Percentiles rank a stretch among this genome's conserved stretches.
These are phyloP conservation scores for Camarhynchus parvulus DNA, from an alignment of 2,113 vertebrate genomes.

Conservation along the genomic window DNA sequence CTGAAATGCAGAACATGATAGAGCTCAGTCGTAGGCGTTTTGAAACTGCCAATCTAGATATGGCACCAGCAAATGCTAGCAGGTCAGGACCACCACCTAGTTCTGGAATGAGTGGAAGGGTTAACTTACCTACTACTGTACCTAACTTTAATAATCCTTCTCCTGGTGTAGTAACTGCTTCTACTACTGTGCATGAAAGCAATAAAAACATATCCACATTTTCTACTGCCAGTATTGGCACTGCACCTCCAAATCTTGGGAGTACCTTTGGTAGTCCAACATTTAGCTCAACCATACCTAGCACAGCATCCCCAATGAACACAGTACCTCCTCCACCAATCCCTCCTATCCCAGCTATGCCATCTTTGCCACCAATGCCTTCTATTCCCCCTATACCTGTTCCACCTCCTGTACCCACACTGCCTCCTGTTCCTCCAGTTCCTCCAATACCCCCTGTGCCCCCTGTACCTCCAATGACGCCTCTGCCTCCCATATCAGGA, in stretches of 20 bases:
- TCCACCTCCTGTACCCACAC: slow-evolving; percentile 89
- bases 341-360: slow-evolving; percentile 89
- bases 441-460: slow-evolving; percentile 88
- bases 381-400: slow-evolving; percentile 91
- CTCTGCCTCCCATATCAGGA: slow-evolving; percentile 88
- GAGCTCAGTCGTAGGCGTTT: slow-evolving; percentile 98
- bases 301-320: slow-evolving; percentile 86
- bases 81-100: slow-evolving; percentile 84
- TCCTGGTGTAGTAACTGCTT: slow-evolving; percentile 83
- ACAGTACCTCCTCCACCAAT: slow-evolving; percentile 92
- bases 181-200: slow-evolving; percentile 87
- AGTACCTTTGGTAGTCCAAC: slow-evolving; percentile 89
- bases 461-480: slow-evolving; percentile 89
- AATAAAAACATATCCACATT: slow-evolving; percentile 88
- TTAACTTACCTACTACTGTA: slow-evolving; percentile 84
- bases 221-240: slow-evolving; percentile 83
- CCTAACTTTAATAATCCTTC: slow-evolving; percentile 88
- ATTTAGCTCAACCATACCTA: slow-evolving; percentile 88
- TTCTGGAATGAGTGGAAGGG: slow-evolving; percentile 84
- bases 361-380: slow-evolving; percentile 92
- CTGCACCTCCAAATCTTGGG: slow-evolving; percentile 86
- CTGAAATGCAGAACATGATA: slow-evolving; percentile 99
- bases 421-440: slow-evolving; percentile 90
- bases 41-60: slow-evolving; percentile 89
- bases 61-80: slow-evolving; percentile 85